These are phyloP conservation scores for Bergia sp. DNA, from an alignment of 92 coral and sea anemone species.

Conservation along the genomic window DNA sequence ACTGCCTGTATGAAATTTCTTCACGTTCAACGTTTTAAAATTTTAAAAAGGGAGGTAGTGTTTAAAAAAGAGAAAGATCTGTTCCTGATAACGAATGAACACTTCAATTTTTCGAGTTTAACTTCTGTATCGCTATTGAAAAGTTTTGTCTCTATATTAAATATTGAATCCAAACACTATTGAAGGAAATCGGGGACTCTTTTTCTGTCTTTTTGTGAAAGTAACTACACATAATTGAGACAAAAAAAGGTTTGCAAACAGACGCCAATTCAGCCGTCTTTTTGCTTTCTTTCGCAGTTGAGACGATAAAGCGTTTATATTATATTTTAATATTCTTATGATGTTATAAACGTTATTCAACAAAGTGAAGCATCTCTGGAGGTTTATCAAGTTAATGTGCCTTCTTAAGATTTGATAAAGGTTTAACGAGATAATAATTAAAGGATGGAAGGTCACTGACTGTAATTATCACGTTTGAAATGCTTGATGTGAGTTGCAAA, in stretches of 20 bases:
- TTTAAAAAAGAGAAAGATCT: not conserved
- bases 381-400: slow-evolving; percentile 1
- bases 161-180: not conserved
- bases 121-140: not conserved
- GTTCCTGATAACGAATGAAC: not conserved
- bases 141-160: not conserved
- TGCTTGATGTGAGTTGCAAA: slow-evolving; percentile 29
- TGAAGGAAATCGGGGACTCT: not conserved
- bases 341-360: not conserved
- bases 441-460: slow-evolving; percentile 13
- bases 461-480: slow-evolving; percentile 27
- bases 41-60: not conserved
- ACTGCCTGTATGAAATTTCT: too few species aligned
- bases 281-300: not conserved
- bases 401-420: slow-evolving; percentile 17
- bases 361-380: not conserved
- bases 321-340: not conserved
- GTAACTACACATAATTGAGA: not conserved
- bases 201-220: not conserved
- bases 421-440: slow-evolving; percentile 2
- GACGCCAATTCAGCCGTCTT: not conserved
- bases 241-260: not conserved
- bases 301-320: not conserved
- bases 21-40: too few species aligned
- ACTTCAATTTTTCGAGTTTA: not conserved